Conservation (phyloP, 1,140 invertebrate species). For the Tribolium castaneum region DNA sequence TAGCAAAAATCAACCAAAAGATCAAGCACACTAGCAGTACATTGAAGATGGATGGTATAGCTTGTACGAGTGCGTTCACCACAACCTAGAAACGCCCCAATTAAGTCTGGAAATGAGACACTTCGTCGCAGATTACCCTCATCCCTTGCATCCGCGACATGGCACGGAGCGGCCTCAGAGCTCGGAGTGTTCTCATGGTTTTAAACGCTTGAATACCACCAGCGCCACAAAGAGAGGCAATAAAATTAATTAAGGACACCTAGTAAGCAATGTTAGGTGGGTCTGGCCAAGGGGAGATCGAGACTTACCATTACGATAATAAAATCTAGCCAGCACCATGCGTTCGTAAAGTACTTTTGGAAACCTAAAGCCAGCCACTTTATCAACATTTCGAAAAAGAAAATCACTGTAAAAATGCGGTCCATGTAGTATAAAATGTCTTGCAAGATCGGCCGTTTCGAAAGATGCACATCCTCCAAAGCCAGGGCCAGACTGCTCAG, state of each 20-base stretch:
- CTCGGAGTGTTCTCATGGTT: slow-evolving; percentile 96
- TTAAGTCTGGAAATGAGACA: neutral
- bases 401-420: slow-evolving; percentile 97
- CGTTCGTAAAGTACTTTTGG: slow-evolving; percentile 97
- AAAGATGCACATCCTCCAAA: slow-evolving; percentile 95
- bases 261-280: neutral
- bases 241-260: slow-evolving; percentile 95
- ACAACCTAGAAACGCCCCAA: slow-evolving; percentile 76
- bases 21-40: slow-evolving; percentile 90
- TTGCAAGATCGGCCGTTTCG: slow-evolving; percentile 88
- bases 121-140: slow-evolving; percentile 76
- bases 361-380: slow-evolving; percentile 98
- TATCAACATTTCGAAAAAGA: slow-evolving; percentile 98
- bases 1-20: slow-evolving; percentile 93
- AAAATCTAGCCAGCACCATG: slow-evolving; percentile 99
- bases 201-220: slow-evolving; percentile 98
- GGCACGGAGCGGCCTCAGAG: slow-evolving; percentile 92
- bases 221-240: slow-evolving; percentile 91
- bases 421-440: slow-evolving; percentile 97
- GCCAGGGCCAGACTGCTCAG: slow-evolving; percentile 97
- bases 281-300: neutral
- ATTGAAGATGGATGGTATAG: slow-evolving; percentile 96
- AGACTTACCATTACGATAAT: slow-evolving; percentile 89
- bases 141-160: slow-evolving; percentile 98
- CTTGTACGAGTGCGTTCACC: slow-evolving; percentile 93